phyloP scores from a whole-genome alignment of 2,888 invertebrate genomes.

The Ramazzottius varieornatus region DNA sequence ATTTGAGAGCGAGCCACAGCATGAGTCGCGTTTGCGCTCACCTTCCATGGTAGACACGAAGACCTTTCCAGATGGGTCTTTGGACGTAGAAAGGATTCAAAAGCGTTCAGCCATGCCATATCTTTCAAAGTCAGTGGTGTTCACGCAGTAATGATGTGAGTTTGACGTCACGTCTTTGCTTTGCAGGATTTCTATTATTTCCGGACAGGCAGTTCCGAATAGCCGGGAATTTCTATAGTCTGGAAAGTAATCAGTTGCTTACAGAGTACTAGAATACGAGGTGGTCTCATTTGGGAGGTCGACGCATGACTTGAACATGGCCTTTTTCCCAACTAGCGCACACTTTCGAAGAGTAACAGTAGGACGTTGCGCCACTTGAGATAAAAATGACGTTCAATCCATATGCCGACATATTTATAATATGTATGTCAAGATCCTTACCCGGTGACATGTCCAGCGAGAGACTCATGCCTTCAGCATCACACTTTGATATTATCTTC shows the following conservation, averaged over 20 bases:
- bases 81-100: constrained; percentile 11
- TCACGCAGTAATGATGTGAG: constrained; percentile 42
- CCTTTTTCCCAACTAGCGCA: too few species aligned
- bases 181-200: constrained; percentile 32
- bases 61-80: not conserved
- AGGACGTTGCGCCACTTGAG: too few species aligned
- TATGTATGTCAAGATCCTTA: too few species aligned
- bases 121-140: constrained; percentile 16
- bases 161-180: constrained; percentile 42
- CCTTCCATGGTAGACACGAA: not conserved
- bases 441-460: constrained; percentile 16
- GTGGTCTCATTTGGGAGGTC: not conserved
- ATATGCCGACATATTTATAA: too few species aligned
- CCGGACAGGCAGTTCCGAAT: constrained; percentile 33
- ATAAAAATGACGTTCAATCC: too few species aligned
- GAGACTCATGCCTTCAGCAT: constrained; percentile 15
- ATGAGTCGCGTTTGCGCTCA: too few species aligned
- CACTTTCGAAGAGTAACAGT: too few species aligned
- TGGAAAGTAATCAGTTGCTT: constrained; percentile 7
- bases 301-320: too few species aligned
- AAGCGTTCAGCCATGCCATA: not conserved
- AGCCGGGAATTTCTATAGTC: constrained; percentile 24
- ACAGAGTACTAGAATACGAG: not conserved
- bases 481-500: constrained; percentile 12
- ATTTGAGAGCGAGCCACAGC: too few species aligned